Conservation (phyloP, 2,113 vertebrate species). For the Caretta caretta region DNA sequence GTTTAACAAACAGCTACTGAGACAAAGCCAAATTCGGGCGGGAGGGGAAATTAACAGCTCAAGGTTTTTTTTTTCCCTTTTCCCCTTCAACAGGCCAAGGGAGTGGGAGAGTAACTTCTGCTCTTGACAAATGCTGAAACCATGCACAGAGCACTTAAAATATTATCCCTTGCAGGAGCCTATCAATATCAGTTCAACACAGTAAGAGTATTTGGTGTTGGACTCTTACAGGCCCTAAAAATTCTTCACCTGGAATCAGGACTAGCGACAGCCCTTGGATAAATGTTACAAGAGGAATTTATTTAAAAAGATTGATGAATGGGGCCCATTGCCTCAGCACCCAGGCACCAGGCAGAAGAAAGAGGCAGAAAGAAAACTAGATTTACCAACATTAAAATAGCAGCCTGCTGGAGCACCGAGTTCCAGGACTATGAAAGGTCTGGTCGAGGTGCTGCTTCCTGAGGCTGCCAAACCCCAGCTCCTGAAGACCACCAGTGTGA, state of each 20-base stretch:
- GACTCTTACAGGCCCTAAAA: not conserved
- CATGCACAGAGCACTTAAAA: not conserved
- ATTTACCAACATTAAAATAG: not conserved
- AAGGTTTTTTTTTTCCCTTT: not conserved
- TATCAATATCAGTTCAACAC: slow-evolving; percentile 44
- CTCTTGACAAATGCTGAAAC: not conserved
- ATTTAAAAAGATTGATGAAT: not conserved
- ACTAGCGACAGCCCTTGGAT: not conserved
- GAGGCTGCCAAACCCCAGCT: not conserved
- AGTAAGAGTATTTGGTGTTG: not conserved
- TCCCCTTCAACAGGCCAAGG: not conserved
- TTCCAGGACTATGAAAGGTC: not conserved
- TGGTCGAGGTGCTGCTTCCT: not conserved
- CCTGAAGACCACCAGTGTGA: not conserved
- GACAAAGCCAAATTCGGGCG: slow-evolving; percentile 3
- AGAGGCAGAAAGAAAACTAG: not conserved
- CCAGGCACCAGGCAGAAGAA: not conserved
- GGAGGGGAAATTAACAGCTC: not conserved
- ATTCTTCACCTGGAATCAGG: slow-evolving; percentile 11
- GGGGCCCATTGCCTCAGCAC: not conserved
- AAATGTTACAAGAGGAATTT: not conserved
- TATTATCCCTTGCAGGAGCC: not conserved
- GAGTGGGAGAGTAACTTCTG: slow-evolving; percentile 29
- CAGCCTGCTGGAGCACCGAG: accelerated
- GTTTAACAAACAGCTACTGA: slow-evolving; percentile 11